Evolutionary conservation across 2,797 vertebrate species (phyloP), one percentile per base, ranked within the genome.

Genomic region (Momotus momota): DNA sequence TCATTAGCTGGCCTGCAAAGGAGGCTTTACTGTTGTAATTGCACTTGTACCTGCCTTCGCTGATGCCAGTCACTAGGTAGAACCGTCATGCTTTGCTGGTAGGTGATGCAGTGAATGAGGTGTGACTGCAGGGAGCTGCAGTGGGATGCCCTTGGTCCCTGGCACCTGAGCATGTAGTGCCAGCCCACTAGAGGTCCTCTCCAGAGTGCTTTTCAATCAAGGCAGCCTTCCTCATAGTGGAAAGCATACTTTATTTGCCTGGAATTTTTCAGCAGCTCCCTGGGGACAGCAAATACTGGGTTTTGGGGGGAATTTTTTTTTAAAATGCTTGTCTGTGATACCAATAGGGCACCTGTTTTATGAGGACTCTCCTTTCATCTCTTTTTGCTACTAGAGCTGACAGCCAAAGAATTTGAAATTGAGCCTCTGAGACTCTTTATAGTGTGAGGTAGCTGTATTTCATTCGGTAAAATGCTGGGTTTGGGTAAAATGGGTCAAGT

Each of bases 171-270:
- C 84, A 81, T 74, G 77, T 62, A 13, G 35, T 35, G 41, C 48
- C 62, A 81, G 87, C 65, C 92, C 96, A 62, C 96, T 94, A 94
- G 95, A 93, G 94, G 95, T 92, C 94, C 93, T 83, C 89, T 94
- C 66, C 55, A 35, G 22, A 79, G 88, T 40, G 65, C 46, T 78
- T 84, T 86, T 94, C 87, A 70, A 60, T 79, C 51, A 8, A 60
- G 38, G 4, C 64, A 88, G 74, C 51, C 41, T 62, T 70, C 67
- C 45, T 80, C 40, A 5, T 16, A 3, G 27, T 52, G 60, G 27
- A 46, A 80, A 46, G 40, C 25, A 21, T 7, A 5, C 33, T 60
- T 67, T 7, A 15, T 43, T 57, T 84, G 17, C 64, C 43, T 79
- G 65, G 27, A 46, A 12, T 66, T 88, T 73, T 78, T 80, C 81